Percentiles rank a stretch among this genome's conserved stretches.
These are phyloP conservation scores for Griposia aprilina DNA, from an alignment of 2,888 invertebrate genomes.

Conservation along the genomic window DNA sequence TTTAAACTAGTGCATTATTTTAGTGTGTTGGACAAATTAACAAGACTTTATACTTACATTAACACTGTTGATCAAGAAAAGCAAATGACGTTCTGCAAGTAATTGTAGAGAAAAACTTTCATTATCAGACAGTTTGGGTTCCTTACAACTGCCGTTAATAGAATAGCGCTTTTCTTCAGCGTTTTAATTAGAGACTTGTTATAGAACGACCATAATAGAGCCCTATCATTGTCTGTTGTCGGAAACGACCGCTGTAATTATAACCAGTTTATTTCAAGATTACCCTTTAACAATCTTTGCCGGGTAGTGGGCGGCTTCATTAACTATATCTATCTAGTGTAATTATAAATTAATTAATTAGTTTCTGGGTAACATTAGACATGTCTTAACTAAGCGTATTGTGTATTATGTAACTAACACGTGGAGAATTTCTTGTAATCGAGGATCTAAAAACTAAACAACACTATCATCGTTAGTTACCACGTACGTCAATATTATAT, in stretches of 20 bases:
- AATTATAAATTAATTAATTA: neutral
- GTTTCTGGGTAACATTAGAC: neutral
- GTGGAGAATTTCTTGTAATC: neutral
- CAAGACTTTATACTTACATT: too few relatives aligned
- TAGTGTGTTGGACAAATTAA: neutral
- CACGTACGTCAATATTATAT: neutral
- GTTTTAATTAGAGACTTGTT: constrained; percentile 20
- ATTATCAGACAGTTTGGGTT: neutral
- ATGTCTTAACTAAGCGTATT: neutral
- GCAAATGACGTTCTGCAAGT: neutral
- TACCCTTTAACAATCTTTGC: neutral
- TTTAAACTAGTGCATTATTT: neutral
- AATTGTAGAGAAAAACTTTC: neutral
- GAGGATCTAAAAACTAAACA: neutral
- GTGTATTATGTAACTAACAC: neutral
- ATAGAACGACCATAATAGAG: constrained; percentile 12
- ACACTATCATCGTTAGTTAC: neutral
- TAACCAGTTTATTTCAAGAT: constrained; percentile 20
- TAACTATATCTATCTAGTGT: neutral
- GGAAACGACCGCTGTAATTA: constrained; percentile 16
- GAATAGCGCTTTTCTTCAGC: constrained; percentile 4
- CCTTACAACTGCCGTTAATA: neutral
- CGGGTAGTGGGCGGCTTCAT: neutral
- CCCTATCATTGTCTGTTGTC: constrained; percentile 8
- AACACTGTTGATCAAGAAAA: neutral